These are phyloP conservation scores for Strix aluco DNA, from an alignment of 2,113 vertebrate genomes.

Conservation along the genomic window DNA sequence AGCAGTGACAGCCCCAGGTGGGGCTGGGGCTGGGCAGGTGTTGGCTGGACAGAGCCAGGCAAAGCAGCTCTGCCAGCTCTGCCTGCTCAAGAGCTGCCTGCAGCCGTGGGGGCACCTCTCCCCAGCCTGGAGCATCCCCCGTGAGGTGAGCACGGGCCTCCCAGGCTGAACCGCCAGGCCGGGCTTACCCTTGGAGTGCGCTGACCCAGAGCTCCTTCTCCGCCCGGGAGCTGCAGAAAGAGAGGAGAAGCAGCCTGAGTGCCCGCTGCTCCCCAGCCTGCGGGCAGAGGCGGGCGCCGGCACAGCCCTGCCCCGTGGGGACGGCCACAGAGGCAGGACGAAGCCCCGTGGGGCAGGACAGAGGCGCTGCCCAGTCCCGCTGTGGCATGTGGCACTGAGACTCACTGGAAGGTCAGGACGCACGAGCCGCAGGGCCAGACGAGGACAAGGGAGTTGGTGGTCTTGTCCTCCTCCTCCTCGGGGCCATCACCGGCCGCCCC, in stretches of 20 bases:
- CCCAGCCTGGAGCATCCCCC: too few relatives aligned
- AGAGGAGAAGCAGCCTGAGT: not conserved
- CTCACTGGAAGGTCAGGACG: not conserved
- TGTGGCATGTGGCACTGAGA: accelerated
- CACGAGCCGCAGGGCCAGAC: not conserved
- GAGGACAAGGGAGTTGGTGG: not conserved
- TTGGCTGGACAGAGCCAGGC: too few relatives aligned
- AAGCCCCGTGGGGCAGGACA: not conserved
- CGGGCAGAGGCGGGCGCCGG: not conserved
- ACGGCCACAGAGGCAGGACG: not conserved
- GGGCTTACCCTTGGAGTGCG: not conserved
- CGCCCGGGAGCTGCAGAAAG: not conserved
- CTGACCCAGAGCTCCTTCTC: not conserved
- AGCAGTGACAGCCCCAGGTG: too few relatives aligned
- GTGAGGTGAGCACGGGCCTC: too few relatives aligned
- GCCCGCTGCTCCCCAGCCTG: not conserved
- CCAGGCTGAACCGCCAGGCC: not conserved
- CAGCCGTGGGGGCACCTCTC: too few relatives aligned
- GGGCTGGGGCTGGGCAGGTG: too few relatives aligned
- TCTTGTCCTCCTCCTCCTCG: not conserved
- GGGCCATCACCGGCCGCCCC: accelerated
- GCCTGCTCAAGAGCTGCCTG: too few relatives aligned
- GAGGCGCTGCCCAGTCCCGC: not conserved
- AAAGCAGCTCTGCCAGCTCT: too few relatives aligned
- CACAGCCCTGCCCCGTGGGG: not conserved